Evolutionary conservation across 2,113 vertebrate genomes (phyloP).

Genomic region (Gymnorhina tibicen): DNA sequence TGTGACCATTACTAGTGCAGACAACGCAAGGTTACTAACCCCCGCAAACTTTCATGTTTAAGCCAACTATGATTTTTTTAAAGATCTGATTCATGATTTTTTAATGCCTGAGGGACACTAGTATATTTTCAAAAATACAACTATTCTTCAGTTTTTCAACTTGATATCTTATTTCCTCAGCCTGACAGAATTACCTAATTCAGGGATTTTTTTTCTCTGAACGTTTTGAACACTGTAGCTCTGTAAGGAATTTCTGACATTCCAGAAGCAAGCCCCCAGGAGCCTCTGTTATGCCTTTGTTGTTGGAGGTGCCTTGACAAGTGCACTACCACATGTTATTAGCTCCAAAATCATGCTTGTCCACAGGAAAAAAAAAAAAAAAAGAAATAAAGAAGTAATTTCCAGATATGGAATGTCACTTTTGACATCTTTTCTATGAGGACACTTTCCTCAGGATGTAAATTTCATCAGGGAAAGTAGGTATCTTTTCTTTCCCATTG

Average conservation of each 20-base stretch:
- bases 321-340: background rate
- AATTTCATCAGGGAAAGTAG: background rate
- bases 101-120: background rate
- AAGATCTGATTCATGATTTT: background rate
- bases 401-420: background rate
- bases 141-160: background rate
- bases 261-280: background rate
- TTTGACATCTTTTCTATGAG: background rate
- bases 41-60: background rate
- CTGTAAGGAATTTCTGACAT: background rate
- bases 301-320: background rate
- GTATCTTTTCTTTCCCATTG: background rate
- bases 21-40: background rate
- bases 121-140: background rate
- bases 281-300: background rate
- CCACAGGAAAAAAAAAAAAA: background rate
- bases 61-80: background rate
- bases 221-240: background rate
- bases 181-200: constrained; percentile 17
- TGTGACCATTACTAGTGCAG: background rate
- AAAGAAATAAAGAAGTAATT: background rate
- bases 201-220: background rate
- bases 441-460: background rate
- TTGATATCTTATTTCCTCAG: constrained; percentile 12
- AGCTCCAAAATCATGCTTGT: background rate